phyloP scores from a whole-genome alignment of 2,888 invertebrate genomes.

The Drosophila borealis region DNA sequence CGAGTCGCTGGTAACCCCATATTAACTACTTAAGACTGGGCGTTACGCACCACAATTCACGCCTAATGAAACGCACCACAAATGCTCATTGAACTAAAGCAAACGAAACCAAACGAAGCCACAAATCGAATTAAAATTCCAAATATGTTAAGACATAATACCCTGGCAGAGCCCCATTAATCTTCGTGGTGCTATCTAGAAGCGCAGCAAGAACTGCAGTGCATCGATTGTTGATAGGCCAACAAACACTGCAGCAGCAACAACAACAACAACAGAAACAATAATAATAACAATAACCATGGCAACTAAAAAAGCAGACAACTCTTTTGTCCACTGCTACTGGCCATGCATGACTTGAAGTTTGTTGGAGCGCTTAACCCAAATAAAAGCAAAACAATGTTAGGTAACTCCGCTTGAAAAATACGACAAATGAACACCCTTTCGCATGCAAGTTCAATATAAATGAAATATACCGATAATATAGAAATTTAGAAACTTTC shows the following conservation, averaged over 20 bases:
- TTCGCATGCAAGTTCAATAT: background rate
- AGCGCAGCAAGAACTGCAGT: constrained; percentile 53
- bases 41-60: constrained; percentile 60
- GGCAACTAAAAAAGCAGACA: constrained; percentile 34
- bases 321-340: constrained; percentile 46
- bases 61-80: constrained; percentile 67
- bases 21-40: constrained; percentile 67
- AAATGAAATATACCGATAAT: background rate
- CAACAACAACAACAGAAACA: constrained; percentile 7
- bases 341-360: constrained; percentile 71
- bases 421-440: constrained; percentile 13
- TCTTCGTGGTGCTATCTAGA: constrained; percentile 53
- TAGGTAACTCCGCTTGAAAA: background rate
- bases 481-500: background rate
- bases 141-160: constrained; percentile 52
- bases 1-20: constrained; percentile 40
- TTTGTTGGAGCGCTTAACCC: constrained; percentile 76
- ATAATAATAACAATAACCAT: constrained; percentile 24
- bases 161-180: constrained; percentile 31
- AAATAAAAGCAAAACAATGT: constrained; percentile 54
- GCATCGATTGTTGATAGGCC: constrained; percentile 37
- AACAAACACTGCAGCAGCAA: constrained; percentile 24
- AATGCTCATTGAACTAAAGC: constrained; percentile 50
- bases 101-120: constrained; percentile 52
- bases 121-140: constrained; percentile 77